phyloP scores from a whole-genome alignment of 2,888 invertebrate genomes.

The Yponomeuta malinellus region DNA sequence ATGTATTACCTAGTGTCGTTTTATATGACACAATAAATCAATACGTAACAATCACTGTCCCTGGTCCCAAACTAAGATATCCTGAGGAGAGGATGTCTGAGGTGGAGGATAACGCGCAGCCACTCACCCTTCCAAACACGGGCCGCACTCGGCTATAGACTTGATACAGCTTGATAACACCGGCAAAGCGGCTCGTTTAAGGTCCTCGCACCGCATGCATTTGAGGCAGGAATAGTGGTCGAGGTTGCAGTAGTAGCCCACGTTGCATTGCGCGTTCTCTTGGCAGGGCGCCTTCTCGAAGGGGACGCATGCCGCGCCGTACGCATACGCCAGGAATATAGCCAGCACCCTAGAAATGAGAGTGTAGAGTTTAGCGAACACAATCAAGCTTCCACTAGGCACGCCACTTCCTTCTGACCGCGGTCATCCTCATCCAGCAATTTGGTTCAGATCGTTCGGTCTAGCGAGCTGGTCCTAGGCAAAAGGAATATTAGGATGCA shows the following conservation, averaged over 20 bases:
- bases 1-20: no score
- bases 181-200: slow-evolving; percentile 38
- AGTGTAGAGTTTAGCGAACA: no score
- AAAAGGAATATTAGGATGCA: no score
- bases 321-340: not conserved
- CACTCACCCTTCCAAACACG: slow-evolving; percentile 43
- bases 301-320: not conserved
- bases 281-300: slow-evolving; percentile 29
- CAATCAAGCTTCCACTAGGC: no score
- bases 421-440: no score
- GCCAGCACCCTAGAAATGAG: slow-evolving; percentile 1
- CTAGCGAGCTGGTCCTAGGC: no score
- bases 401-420: no score
- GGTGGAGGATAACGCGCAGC: not conserved
- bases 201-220: slow-evolving; percentile 44
- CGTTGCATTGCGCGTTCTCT: slow-evolving; percentile 35
- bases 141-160: slow-evolving; percentile 46
- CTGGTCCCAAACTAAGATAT: not conserved
- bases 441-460: no score
- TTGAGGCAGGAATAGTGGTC: slow-evolving; percentile 32
- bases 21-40: no score
- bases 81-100: not conserved
- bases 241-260: slow-evolving; percentile 39
- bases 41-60: not conserved
- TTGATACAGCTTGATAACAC: slow-evolving; percentile 34